Conservation (phyloP, 2,113 vertebrate genomes). For the Delphinus delphis region DNA sequence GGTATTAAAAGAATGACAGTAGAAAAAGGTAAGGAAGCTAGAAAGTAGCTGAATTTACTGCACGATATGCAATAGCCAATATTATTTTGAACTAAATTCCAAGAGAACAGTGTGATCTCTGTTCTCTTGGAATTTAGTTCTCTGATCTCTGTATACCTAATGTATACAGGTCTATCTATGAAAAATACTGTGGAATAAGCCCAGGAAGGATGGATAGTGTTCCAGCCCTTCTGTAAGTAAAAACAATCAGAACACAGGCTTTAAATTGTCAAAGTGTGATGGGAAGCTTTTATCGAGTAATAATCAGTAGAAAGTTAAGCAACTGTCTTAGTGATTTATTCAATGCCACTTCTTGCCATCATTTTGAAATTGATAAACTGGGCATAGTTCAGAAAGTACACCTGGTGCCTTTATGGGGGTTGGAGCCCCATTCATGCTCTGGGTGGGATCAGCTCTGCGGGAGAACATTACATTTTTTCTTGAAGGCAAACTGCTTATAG, state of each 20-base stretch:
- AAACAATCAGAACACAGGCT: background rate
- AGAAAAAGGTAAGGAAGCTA: background rate
- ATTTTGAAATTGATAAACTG: background rate
- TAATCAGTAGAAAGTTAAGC: background rate
- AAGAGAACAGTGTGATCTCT: background rate
- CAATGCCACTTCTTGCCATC: slow-evolving; percentile 44
- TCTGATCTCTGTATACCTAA: too few relatives aligned
- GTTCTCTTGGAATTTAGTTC: too few relatives aligned
- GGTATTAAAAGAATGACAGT: background rate
- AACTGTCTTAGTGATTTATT: background rate
- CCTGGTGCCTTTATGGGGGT: background rate
- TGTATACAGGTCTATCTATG: background rate
- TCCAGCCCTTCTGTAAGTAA: background rate
- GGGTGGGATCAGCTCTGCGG: background rate
- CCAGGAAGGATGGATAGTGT: background rate
- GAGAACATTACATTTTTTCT: background rate
- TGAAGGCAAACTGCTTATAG: slow-evolving; percentile 44
- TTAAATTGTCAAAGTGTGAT: background rate
- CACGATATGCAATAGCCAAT: background rate
- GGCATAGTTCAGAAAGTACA: background rate
- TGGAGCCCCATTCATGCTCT: background rate
- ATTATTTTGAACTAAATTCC: background rate
- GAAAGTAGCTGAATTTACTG: background rate
- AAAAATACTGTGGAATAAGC: background rate
- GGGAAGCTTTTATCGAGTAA: background rate